A percentile compares a stretch with the other conserved stretches of the same genome.
phyloP scores from a whole-genome alignment of 2,888 invertebrate species.

The Athalia circularis region DNA sequence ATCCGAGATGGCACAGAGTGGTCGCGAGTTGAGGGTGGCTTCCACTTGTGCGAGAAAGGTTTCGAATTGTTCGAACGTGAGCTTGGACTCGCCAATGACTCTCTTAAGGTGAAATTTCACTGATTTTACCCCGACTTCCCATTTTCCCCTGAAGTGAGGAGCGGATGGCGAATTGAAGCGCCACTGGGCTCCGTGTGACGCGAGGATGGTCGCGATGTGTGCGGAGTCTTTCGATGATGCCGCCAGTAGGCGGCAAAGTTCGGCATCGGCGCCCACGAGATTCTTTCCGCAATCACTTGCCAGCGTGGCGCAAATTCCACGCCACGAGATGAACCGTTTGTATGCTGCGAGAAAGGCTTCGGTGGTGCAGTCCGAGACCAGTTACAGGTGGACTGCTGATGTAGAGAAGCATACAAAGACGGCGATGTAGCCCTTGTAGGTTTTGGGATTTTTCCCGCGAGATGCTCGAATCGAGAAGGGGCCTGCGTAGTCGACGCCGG shows the following conservation, averaged over 20 bases:
- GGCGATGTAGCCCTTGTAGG: slow-evolving; percentile 52
- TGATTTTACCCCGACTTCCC: slow-evolving; percentile 61
- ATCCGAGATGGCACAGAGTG: slow-evolving; percentile 53
- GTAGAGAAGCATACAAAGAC: slow-evolving; percentile 55
- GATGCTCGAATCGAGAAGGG: slow-evolving; percentile 44
- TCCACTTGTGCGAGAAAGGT: slow-evolving; percentile 58
- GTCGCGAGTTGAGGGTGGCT: slow-evolving; percentile 59
- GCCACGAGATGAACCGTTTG: slow-evolving; percentile 51
- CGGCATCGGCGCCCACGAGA: slow-evolving; percentile 45
- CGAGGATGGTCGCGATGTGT: background rate
- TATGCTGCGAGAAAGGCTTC: slow-evolving; percentile 55
- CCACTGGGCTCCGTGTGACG: slow-evolving; percentile 53
- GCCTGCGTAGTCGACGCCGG: slow-evolving; percentile 52
- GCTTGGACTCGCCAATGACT: slow-evolving; percentile 48
- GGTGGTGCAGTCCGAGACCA: slow-evolving; percentile 52
- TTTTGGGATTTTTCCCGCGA: slow-evolving; percentile 45
- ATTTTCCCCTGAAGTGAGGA: slow-evolving; percentile 61
- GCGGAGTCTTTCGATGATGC: background rate
- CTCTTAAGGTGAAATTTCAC: slow-evolving; percentile 57
- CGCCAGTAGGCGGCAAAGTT: slow-evolving; percentile 38
- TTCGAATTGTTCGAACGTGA: slow-evolving; percentile 59
- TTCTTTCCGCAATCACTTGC: slow-evolving; percentile 43
- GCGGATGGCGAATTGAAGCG: slow-evolving; percentile 58
- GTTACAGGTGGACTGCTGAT: slow-evolving; percentile 56
- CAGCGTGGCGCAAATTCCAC: slow-evolving; percentile 51